These are phyloP conservation scores for Anser brachyrhynchus DNA, from an alignment of 2,113 vertebrate species.

Conservation along the genomic window DNA sequence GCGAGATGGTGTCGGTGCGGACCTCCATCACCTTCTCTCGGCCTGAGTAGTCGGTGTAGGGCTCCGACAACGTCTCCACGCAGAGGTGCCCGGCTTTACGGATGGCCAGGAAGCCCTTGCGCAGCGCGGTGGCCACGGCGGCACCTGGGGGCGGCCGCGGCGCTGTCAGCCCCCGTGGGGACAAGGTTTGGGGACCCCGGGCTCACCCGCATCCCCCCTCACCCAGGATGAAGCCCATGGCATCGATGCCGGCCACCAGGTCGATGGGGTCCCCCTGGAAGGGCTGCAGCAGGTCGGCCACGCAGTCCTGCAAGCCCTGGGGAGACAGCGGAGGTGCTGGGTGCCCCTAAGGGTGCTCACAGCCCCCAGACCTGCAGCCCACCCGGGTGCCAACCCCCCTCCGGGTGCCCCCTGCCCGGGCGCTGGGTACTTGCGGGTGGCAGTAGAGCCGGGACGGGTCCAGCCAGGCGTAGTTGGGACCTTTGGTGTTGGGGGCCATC, in stretches of 20 bases:
- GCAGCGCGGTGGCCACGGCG: slow-evolving; percentile 71
- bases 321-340: background rate
- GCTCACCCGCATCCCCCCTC: fast-evolving
- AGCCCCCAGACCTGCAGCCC: background rate
- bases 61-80: slow-evolving; percentile 72
- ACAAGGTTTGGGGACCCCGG: fast-evolving
- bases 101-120: slow-evolving; percentile 86
- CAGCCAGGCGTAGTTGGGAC: slow-evolving; percentile 85
- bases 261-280: slow-evolving; percentile 83
- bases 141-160: slow-evolving; percentile 77
- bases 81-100: slow-evolving; percentile 88
- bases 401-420: fast-evolving
- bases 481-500: slow-evolving; percentile 88
- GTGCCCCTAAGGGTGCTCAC: background rate
- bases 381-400: fast-evolving
- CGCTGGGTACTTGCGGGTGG: slow-evolving; percentile 79
- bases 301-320: slow-evolving; percentile 84
- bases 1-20: slow-evolving; percentile 78
- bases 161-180: slow-evolving; percentile 58
- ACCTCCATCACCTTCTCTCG: slow-evolving; percentile 84
- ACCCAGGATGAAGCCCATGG: slow-evolving; percentile 93
- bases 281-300: slow-evolving; percentile 81
- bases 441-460: slow-evolving; percentile 91
- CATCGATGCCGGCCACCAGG: slow-evolving; percentile 86
- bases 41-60: slow-evolving; percentile 82